Conservation (phyloP, 2,888 invertebrate genomes). For the Meliscaeva auricollis region DNA sequence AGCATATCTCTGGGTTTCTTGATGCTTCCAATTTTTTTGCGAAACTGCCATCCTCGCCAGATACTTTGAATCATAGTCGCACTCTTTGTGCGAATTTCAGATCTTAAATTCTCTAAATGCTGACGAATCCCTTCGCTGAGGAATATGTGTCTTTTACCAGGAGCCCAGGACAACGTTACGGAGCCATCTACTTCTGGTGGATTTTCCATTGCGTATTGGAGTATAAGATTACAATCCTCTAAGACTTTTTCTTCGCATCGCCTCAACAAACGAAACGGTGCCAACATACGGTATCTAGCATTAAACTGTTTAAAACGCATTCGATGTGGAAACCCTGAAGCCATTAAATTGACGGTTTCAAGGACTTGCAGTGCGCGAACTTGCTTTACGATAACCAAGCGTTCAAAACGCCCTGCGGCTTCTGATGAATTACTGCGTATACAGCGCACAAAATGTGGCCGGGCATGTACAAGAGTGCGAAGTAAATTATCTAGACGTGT, state of each 20-base stretch:
- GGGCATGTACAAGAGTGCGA: conserved; percentile 95
- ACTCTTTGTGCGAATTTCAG: conserved; percentile 90
- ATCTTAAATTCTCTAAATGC: conserved; percentile 93
- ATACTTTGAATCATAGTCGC: conserved; percentile 93
- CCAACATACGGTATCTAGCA: conserved; percentile 92
- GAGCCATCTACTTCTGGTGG: conserved; percentile 86
- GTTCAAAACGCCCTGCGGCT: conserved; percentile 92
- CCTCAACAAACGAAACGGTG: conserved; percentile 89
- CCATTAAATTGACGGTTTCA: conserved; percentile 98
- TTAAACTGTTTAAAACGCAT: conserved; percentile 97
- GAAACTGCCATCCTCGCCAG: conserved; percentile 92
- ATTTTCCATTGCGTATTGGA: conserved; percentile 89
- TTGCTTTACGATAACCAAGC: conserved; percentile 93
- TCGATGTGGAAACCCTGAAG: conserved; percentile 96
- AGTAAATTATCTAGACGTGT: conserved; percentile 96
- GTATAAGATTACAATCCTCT: conserved; percentile 91
- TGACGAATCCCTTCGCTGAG: conserved; percentile 96
- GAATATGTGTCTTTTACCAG: conserved; percentile 97
- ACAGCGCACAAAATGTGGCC: conserved; percentile 97
- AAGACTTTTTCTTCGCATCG: conserved; percentile 89
- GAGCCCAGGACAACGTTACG: conserved; percentile 92
- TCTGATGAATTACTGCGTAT: conserved; percentile 94
- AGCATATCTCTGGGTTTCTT: conserved; percentile 79
- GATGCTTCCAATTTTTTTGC: conserved; percentile 87
- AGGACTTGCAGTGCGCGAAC: conserved; percentile 95